Evolutionary conservation across 2,888 invertebrate genomes (phyloP).

Genomic region (Autographa gamma): DNA sequence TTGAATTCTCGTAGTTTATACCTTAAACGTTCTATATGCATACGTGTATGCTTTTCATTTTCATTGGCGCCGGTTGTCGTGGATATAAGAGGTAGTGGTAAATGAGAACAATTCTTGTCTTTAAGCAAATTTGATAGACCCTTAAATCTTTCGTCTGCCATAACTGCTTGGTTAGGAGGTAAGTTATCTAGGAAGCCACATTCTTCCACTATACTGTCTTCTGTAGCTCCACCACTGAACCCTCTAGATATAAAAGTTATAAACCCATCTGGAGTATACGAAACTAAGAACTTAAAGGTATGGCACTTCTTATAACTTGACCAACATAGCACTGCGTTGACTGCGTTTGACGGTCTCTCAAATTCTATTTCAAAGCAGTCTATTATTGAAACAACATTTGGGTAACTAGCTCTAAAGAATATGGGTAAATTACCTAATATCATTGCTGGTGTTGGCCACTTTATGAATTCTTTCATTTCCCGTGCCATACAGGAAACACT

Average conservation of each 20-base stretch:
- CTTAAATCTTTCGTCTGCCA: constrained; percentile 14
- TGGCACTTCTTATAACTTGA: constrained; percentile 58
- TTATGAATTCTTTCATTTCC: constrained; percentile 24
- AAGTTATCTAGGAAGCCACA: constrained; percentile 8
- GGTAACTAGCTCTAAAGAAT: background rate
- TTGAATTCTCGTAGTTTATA: background rate
- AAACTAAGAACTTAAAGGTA: constrained; percentile 58
- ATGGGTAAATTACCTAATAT: background rate
- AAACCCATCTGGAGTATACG: constrained; percentile 56
- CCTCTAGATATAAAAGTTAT: constrained; percentile 56
- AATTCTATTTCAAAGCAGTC: constrained; percentile 38
- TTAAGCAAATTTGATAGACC: constrained; percentile 9
- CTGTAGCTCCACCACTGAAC: constrained; percentile 44
- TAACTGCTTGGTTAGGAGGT: constrained; percentile 10
- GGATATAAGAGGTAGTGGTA: constrained; percentile 16
- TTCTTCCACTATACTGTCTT: constrained; percentile 26
- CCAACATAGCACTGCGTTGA: constrained; percentile 36
- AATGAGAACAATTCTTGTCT: constrained; percentile 5
- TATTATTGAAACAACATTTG: constrained; percentile 21
- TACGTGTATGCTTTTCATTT: background rate
- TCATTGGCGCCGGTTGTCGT: background rate
- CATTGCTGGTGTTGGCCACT: constrained; percentile 7
- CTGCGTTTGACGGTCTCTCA: constrained; percentile 27
- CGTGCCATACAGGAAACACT: background rate
- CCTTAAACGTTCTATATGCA: background rate